phyloP scores from a whole-genome alignment of 1,140 invertebrate genomes.

The Pantala flavescens region DNA sequence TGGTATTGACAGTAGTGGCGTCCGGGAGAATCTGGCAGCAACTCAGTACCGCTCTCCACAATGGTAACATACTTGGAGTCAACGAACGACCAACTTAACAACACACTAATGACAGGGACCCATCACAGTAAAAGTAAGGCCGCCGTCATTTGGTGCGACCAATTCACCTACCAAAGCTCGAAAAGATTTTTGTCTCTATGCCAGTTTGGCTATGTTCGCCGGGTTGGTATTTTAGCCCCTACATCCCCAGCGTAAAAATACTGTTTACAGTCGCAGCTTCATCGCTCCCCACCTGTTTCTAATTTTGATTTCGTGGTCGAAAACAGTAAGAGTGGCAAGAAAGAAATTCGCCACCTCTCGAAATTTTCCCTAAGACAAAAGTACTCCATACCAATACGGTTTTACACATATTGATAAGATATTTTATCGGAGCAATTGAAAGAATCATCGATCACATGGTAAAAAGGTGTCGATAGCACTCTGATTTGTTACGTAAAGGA shows the following conservation, averaged over 20 bases:
- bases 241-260: conserved; percentile 5
- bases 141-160: background rate
- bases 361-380: no score
- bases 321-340: background rate
- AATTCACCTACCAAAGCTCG: background rate
- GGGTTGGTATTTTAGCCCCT: conserved; percentile 4
- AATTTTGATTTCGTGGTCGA: background rate
- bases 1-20: background rate
- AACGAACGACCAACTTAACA: background rate
- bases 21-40: background rate
- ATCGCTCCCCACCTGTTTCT: conserved; percentile 2
- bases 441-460: no score
- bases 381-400: no score
- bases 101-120: background rate
- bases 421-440: no score
- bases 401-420: no score
- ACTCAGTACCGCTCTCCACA: background rate
- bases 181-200: background rate
- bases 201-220: background rate
- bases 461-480: no score
- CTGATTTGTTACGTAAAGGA: no score
- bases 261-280: background rate
- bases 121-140: background rate
- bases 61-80: background rate
- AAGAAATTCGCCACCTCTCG: no score